Conservation (phyloP, 2,888 invertebrate species). For the Parnassius orleans region DNA sequence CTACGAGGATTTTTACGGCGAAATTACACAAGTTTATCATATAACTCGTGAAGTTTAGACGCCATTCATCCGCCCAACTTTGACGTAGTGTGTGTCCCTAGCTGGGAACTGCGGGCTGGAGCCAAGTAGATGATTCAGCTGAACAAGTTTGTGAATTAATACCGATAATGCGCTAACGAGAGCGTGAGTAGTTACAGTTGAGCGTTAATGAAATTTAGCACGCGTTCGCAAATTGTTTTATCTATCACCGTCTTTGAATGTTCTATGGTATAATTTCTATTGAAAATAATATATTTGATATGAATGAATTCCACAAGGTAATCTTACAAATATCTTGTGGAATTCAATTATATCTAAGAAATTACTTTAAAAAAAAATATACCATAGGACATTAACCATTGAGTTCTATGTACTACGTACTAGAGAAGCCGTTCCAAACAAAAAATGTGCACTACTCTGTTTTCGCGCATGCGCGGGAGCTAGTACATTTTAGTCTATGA, state of each 20-base stretch:
- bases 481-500: no score
- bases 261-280: neutral
- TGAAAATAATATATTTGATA: no score
- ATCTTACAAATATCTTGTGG: no score
- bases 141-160: slow-evolving; percentile 24
- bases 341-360: no score
- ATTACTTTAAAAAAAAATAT: no score
- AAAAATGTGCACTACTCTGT: no score
- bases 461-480: no score
- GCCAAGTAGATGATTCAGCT: slow-evolving; percentile 22
- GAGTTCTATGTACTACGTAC: no score
- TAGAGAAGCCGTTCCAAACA: no score
- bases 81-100: slow-evolving; percentile 1
- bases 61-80: slow-evolving; percentile 16
- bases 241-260: neutral
- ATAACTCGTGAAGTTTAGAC: slow-evolving; percentile 15
- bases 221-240: neutral
- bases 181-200: slow-evolving; percentile 7
- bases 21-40: slow-evolving; percentile 15
- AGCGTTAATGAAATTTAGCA: slow-evolving; percentile 10
- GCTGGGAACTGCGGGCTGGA: slow-evolving; percentile 5
- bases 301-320: no score
- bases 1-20: slow-evolving; percentile 6
- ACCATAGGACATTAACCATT: no score
- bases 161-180: slow-evolving; percentile 18